A percentile compares a stretch with the other conserved stretches of the same genome.
Evolutionary conservation across 2,797 vertebrate genomes (phyloP).

Genomic region (Mormyrus hasselquistii): DNA sequence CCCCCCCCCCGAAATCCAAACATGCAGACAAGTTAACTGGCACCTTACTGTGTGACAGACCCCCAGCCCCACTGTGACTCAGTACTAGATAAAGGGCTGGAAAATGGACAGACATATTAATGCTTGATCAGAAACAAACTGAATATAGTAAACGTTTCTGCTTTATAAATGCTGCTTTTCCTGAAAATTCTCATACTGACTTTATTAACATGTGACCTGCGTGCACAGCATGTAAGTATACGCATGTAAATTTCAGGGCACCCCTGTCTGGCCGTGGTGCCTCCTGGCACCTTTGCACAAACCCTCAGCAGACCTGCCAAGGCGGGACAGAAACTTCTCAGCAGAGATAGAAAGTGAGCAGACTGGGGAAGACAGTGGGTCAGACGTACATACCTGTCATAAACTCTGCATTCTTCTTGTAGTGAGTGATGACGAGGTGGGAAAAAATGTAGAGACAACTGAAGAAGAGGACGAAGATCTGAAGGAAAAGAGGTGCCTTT

Average conservation of each 20-base stretch:
- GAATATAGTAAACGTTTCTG: background rate
- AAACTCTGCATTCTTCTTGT: constrained; percentile 88
- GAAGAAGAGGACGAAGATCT: constrained; percentile 93
- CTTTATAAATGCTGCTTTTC: background rate
- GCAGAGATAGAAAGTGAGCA: background rate
- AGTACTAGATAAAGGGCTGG: background rate
- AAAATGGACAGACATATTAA: background rate
- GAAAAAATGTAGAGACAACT: constrained; percentile 84
- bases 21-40: background rate
- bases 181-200: background rate
- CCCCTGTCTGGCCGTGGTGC: background rate
- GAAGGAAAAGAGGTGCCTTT: constrained; percentile 26
- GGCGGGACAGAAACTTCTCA: background rate
- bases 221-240: background rate
- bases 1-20: background rate
- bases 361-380: background rate
- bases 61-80: background rate
- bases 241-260: background rate
- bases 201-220: background rate
- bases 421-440: constrained; percentile 84
- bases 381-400: constrained; percentile 64
- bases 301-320: background rate
- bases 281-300: background rate
- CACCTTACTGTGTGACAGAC: background rate
- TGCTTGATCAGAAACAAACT: background rate